Percentiles rank a stretch among this genome's conserved stretches.
phyloP scores from a whole-genome alignment of 2,888 invertebrate genomes.

The Acleris holmiana region DNA sequence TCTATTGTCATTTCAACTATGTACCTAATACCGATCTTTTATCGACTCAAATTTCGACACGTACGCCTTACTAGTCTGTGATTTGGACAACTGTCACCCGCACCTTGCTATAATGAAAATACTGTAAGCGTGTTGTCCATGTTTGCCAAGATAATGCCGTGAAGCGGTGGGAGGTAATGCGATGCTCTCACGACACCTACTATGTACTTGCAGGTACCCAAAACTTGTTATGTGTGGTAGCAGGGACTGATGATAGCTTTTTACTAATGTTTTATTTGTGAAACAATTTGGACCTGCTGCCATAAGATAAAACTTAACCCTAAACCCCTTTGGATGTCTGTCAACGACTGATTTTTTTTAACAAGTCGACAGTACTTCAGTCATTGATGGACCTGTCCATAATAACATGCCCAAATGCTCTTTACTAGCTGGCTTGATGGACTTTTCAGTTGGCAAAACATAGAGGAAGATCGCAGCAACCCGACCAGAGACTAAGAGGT shows the following conservation, averaged over 20 bases:
- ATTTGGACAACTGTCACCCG: too few relatives aligned
- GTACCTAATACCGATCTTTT: too few relatives aligned
- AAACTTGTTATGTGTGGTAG: conserved; percentile 61
- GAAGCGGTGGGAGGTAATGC: conserved; percentile 38
- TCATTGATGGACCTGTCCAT: conserved; percentile 53
- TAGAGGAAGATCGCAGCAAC: conserved; percentile 54
- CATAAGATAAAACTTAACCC: conserved; percentile 52
- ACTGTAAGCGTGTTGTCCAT: conserved; percentile 19
- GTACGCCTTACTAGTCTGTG: too few relatives aligned
- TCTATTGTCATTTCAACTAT: too few relatives aligned
- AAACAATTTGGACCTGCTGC: conserved; percentile 53
- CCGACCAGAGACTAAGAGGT: conserved; percentile 66
- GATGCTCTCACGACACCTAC: conserved; percentile 65
- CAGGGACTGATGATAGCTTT: conserved; percentile 51
- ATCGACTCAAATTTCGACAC: too few relatives aligned
- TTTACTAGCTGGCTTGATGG: conserved; percentile 79
- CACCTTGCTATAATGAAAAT: too few relatives aligned
- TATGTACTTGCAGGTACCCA: conserved; percentile 80
- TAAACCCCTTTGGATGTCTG: conserved; percentile 57
- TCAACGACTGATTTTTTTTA: conserved; percentile 50
- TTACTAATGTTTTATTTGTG: conserved; percentile 26
- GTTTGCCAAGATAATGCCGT: conserved; percentile 52
- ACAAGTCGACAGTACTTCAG: conserved; percentile 25
- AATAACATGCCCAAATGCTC: conserved; percentile 53
- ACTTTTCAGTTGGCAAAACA: conserved; percentile 80